These are phyloP conservation scores for Apis florea DNA, from an alignment of 1,140 invertebrate genomes.

Conservation along the genomic window DNA sequence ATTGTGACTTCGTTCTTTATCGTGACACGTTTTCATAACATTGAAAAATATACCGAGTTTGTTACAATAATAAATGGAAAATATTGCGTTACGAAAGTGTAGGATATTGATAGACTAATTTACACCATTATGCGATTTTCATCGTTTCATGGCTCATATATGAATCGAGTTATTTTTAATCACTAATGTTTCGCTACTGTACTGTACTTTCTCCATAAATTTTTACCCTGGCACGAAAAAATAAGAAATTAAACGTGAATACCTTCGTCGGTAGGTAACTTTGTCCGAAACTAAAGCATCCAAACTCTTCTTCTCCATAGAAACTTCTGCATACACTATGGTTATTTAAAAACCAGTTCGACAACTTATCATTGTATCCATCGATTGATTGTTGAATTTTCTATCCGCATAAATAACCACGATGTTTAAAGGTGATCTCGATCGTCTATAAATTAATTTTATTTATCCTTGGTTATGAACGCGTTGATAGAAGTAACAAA, in stretches of 20 bases:
- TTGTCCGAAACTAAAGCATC: background rate
- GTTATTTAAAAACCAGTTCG: constrained; percentile 1
- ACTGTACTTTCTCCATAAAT: background rate
- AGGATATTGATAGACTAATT: background rate
- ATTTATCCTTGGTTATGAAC: background rate
- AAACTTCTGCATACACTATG: background rate
- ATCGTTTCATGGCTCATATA: too few relatives aligned
- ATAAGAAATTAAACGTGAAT: background rate
- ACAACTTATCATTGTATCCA: background rate
- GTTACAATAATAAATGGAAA: background rate
- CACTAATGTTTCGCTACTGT: too few relatives aligned
- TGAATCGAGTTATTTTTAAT: too few relatives aligned
- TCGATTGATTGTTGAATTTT: background rate
- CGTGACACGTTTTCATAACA: background rate
- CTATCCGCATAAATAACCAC: constrained; percentile 12
- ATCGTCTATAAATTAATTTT: background rate
- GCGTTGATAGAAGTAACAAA: background rate
- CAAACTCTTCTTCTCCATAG: background rate
- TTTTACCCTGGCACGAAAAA: too few relatives aligned
- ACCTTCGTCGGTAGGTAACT: background rate
- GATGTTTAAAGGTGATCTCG: background rate
- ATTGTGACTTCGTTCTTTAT: background rate
- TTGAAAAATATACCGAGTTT: background rate
- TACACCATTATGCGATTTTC: background rate
- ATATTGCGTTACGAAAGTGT: background rate